Percentiles rank a stretch among this genome's conserved stretches.
Evolutionary conservation across 2,113 vertebrate genomes (phyloP).

Genomic region (Casuarius casuarius): DNA sequence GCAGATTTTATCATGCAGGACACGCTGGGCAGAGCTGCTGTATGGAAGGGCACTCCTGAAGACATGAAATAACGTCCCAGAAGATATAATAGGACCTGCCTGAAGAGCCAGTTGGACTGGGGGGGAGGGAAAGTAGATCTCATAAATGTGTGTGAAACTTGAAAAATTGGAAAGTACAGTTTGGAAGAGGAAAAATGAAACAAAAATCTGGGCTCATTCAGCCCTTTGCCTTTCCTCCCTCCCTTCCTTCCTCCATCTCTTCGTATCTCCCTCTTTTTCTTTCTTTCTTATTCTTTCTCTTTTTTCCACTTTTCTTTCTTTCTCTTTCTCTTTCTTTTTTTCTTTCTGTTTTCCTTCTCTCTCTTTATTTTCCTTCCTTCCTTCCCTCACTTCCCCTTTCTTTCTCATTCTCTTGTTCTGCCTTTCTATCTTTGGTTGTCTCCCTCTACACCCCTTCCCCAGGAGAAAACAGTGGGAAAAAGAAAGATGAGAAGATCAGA

Average conservation of each 20-base stretch:
- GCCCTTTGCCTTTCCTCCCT: background rate
- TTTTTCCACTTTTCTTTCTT: background rate
- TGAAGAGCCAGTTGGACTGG: background rate
- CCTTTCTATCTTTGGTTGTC: background rate
- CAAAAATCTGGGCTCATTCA: background rate
- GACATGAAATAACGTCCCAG: background rate
- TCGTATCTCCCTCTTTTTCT: background rate
- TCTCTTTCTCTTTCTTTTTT: background rate
- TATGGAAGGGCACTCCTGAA: background rate
- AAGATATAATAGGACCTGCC: background rate
- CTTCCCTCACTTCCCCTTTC: background rate
- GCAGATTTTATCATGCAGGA: background rate
- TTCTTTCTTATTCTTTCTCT: background rate
- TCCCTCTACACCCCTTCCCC: background rate
- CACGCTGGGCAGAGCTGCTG: accelerated
- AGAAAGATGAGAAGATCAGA: background rate
- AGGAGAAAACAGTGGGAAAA: background rate
- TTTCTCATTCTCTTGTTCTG: background rate
- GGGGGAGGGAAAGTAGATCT: accelerated
- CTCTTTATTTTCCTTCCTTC: background rate
- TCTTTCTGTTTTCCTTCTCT: background rate
- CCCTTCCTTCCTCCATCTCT: background rate
- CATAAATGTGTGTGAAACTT: background rate
- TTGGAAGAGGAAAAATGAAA: background rate
- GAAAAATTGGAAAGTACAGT: background rate